phyloP scores from a whole-genome alignment of 1,140 invertebrate species.

The Panonychus citri region DNA sequence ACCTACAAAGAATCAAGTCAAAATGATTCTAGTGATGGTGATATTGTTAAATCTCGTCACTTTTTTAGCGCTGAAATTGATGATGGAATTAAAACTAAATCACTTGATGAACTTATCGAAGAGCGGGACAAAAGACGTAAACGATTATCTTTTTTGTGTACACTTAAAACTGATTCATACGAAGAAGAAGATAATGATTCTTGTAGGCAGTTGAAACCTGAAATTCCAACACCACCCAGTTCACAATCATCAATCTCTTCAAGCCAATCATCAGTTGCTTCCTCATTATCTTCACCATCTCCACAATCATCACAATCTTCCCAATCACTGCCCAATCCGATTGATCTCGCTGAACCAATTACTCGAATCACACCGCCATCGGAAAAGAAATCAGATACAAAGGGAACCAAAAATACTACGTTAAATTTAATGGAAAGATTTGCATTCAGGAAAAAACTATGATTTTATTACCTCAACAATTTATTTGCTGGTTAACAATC shows the following conservation, averaged over 20 bases:
- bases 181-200: not conserved
- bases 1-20: not conserved
- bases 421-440: no score
- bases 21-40: not conserved
- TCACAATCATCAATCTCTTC: not conserved
- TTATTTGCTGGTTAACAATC: no score
- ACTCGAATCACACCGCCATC: no score
- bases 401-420: no score
- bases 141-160: not conserved
- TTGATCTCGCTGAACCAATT: no score
- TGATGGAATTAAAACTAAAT: not conserved
- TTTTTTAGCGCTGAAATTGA: not conserved
- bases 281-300: not conserved
- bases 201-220: not conserved
- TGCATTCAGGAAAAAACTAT: no score
- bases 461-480: no score
- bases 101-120: not conserved
- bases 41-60: not conserved
- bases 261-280: not conserved
- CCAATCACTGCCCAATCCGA: no score
- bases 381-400: no score
- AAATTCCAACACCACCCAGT: not conserved
- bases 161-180: no score
- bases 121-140: not conserved
- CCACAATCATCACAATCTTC: no score